phyloP scores from a whole-genome alignment of 2,797 vertebrate genomes.

The Catostomus latipinnis region DNA sequence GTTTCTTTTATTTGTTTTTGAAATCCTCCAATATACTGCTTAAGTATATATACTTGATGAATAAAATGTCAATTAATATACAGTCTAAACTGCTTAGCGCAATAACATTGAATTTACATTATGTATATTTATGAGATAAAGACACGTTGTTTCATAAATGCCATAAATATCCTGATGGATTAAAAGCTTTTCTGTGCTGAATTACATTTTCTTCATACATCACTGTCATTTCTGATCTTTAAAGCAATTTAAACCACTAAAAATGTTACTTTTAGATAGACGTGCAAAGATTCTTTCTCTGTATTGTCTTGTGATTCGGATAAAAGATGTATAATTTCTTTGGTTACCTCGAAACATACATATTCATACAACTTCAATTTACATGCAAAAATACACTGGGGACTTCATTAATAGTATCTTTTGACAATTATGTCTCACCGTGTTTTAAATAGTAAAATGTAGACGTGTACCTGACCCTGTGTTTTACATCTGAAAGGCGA shows the following conservation, averaged over 20 bases:
- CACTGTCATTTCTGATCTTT: constrained; percentile 26
- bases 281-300: neutral
- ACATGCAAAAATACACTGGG: constrained; percentile 71
- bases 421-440: constrained; percentile 66
- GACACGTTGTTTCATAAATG: constrained; percentile 28
- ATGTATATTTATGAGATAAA: neutral
- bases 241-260: constrained; percentile 14
- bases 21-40: neutral
- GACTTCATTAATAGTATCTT: constrained; percentile 74
- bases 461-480: constrained; percentile 19
- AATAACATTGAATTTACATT: neutral
- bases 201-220: constrained; percentile 11
- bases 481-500: constrained; percentile 27
- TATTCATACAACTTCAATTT: constrained; percentile 65
- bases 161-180: constrained; percentile 28
- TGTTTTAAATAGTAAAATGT: constrained; percentile 33
- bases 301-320: constrained; percentile 29
- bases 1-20: no score
- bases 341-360: constrained; percentile 43
- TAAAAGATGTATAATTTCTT: constrained; percentile 32
- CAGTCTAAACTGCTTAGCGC: neutral
- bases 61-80: no score
- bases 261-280: constrained; percentile 14
- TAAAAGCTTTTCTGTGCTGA: neutral
- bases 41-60: no score